These are phyloP conservation scores for Papilio demoleus DNA, from an alignment of 2,888 invertebrate species.

Conservation along the genomic window DNA sequence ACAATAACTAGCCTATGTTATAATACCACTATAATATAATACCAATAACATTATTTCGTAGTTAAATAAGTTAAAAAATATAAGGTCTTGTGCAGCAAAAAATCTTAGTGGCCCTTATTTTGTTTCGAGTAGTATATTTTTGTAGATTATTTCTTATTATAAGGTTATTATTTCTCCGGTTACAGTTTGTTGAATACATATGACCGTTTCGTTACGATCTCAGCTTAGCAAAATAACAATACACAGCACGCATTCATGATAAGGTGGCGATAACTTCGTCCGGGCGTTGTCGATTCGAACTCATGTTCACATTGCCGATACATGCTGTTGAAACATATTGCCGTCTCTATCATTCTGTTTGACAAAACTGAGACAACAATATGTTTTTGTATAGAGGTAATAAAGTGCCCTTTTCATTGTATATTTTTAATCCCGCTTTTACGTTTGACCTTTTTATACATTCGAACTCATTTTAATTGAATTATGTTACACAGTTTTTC, in stretches of 20 bases:
- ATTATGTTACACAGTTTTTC: background rate
- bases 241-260: conserved; percentile 30
- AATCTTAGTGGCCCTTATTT: too few relatives aligned
- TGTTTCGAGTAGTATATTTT: too few relatives aligned
- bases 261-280: conserved; percentile 35
- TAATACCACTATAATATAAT: too few relatives aligned
- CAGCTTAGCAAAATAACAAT: conserved; percentile 26
- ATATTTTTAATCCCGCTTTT: background rate
- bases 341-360: background rate
- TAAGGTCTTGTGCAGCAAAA: too few relatives aligned
- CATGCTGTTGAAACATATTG: background rate
- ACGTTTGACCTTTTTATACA: background rate
- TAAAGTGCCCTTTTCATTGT: background rate
- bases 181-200: background rate
- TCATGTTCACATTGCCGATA: background rate
- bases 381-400: background rate
- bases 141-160: background rate
- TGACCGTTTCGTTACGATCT: background rate
- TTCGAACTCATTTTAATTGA: conserved; percentile 1
- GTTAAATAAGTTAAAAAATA: too few relatives aligned
- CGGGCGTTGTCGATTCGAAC: conserved; percentile 20
- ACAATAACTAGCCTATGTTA: too few relatives aligned
- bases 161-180: background rate
- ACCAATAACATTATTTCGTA: too few relatives aligned
- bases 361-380: background rate